Base-by-base conservation (phyloP, 53 echinoderm and acorn worm species). In the Hippasteria phrygiana region DNA sequence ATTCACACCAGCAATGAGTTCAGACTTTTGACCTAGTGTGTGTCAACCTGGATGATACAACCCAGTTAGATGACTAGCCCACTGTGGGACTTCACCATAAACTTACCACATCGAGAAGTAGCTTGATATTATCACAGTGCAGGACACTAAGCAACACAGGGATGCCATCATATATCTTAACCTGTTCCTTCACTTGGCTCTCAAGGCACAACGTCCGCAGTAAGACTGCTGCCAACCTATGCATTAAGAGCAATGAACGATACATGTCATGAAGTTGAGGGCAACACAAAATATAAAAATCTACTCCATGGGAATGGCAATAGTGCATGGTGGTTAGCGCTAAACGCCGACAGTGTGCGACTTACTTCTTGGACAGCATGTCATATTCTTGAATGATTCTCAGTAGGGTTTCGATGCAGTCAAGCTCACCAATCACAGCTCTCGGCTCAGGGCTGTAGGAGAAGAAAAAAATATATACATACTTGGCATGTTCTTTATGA, bases 31-130 rank as follows among this genome's bases (percentile, higher is more conserved):
- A 11, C 5, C 5, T 45, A n/a, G n/a, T n/a, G n/a, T n/a, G n/a
- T n/a, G n/a, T n/a, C n/a, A 56, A 56, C 59, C 24, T 12, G 10
- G 59, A 56, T 56, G 20, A 14, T 33, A 14, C 36, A 67, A 67
- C 13, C 67, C 6, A 16, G 37, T 67, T 33, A 67, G 64, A 9
- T 10, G 10, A 28, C 20, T 6, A 51, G 20, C 51, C 9, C 11
- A n/a, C 3, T 4, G 11, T 6, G 11, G 9, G 13, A 24, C 14
- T 11, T 47, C 20, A 9, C 3, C 2, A 39, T 74, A 26, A 55
- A 95, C 99, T 93, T 55, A 98, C 99, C 91, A 98, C 95, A 72
- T 98, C 91, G 91, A 94, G 88, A 5, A 98, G 90, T 5, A 98
- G 99, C 47, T 90, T 91, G 70, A 98, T 90, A 76, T 96, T 94